phyloP scores from a whole-genome alignment of 2,797 vertebrate species.

The Ptychadena robeensis region DNA sequence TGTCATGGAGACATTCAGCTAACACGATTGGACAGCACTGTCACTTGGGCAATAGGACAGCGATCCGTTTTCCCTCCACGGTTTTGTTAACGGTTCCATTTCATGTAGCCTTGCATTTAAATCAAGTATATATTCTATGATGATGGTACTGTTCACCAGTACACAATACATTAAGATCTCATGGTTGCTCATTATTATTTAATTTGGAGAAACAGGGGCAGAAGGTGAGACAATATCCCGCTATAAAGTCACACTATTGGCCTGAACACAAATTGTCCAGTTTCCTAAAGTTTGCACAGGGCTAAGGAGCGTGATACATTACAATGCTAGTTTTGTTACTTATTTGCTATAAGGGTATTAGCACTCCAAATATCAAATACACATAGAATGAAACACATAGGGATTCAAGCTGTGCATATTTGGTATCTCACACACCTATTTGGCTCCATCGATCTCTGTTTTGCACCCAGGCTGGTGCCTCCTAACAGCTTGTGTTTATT shows the following conservation, averaged over 20 bases:
- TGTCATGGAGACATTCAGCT: not conserved
- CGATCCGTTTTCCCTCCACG: too few species aligned
- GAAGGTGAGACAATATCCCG: not conserved
- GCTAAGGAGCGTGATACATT: not conserved
- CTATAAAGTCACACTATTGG: too few species aligned
- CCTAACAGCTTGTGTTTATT: slow-evolving; percentile 56
- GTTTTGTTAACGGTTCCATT: too few species aligned
- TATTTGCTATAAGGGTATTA: not conserved
- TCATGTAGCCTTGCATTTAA: not conserved
- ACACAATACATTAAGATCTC: not conserved
- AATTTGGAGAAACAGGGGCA: not conserved
- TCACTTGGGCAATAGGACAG: too few species aligned
- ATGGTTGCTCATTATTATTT: not conserved
- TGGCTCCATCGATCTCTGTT: not conserved
- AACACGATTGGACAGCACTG: not conserved
- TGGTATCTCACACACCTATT: slow-evolving; percentile 33
- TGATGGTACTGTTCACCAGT: too few species aligned
- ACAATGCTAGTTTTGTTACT: not conserved
- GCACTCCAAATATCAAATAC: not conserved
- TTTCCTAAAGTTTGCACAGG: not conserved
- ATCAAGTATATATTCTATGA: not conserved
- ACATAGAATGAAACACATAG: not conserved
- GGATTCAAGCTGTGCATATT: not conserved
- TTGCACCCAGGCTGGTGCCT: slow-evolving; percentile 8
- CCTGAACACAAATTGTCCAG: not conserved